These are phyloP conservation scores for Halictus quadricinctus DNA, from an alignment of 2,888 invertebrate genomes.

Conservation along the genomic window DNA sequence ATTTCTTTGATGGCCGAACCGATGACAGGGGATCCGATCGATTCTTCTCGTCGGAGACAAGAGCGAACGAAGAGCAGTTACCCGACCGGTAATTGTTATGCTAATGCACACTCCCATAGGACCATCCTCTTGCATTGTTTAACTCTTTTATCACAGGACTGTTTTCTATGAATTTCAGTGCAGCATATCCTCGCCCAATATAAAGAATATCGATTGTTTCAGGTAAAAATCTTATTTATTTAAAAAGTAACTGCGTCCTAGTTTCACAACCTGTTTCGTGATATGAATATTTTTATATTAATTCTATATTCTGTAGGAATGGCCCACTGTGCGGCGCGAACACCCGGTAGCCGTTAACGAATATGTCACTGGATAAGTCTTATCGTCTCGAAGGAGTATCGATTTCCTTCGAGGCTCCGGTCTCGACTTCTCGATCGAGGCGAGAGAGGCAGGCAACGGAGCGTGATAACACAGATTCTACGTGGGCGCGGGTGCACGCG, in stretches of 20 bases:
- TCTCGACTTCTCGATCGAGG: constrained; percentile 32
- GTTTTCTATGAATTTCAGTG: neutral
- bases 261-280: too few species aligned
- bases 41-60: neutral
- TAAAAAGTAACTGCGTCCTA: too few species aligned
- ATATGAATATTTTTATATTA: neutral
- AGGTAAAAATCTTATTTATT: too few species aligned
- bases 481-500: constrained; percentile 13
- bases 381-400: constrained; percentile 16
- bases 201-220: too few species aligned
- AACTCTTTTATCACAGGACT: neutral
- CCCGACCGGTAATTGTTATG: neutral
- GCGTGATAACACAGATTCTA: constrained; percentile 37
- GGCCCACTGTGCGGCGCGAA: neutral
- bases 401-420: neutral
- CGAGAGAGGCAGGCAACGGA: constrained; percentile 13
- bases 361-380: constrained; percentile 2
- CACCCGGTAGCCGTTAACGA: constrained; percentile 7
- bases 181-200: neutral
- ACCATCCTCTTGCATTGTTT: neutral
- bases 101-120: neutral
- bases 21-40: neutral
- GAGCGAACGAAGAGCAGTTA: neutral
- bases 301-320: neutral
- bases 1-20: neutral